Percentiles rank a stretch among this genome's conserved stretches.
Evolutionary conservation across 2,888 invertebrate genomes (phyloP).

Genomic region (Athrips mouffetella): DNA sequence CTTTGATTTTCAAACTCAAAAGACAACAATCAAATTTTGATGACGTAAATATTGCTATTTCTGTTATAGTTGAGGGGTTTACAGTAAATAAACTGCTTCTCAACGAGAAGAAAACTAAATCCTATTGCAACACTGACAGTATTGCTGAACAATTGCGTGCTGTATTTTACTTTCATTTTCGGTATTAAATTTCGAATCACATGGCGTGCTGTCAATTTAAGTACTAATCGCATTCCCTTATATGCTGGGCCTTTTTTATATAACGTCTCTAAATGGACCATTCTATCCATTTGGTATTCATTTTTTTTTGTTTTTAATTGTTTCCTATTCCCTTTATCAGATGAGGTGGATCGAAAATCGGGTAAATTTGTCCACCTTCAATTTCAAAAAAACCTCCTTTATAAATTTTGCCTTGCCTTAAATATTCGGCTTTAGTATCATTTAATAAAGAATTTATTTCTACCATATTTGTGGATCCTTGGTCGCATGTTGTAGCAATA

Average conservation of each 20-base stretch:
- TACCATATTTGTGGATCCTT: conserved; percentile 16
- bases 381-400: conserved; percentile 12
- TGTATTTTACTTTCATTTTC: conserved; percentile 23
- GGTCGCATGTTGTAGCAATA: conserved; percentile 15
- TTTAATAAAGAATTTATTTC: conserved; percentile 16
- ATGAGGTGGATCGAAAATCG: conserved; percentile 17
- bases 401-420: conserved; percentile 8
- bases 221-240: conserved; percentile 15
- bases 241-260: too few species aligned
- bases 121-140: conserved; percentile 20
- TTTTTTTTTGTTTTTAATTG: conserved; percentile 18
- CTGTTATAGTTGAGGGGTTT: not conserved
- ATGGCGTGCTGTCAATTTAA: conserved; percentile 20
- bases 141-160: conserved; percentile 23
- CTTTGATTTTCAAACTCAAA: too few species aligned
- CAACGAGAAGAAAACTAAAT: too few species aligned
- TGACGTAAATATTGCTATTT: not conserved
- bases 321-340: conserved; percentile 20
- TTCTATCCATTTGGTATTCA: conserved; percentile 14
- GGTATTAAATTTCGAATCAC: conserved; percentile 20
- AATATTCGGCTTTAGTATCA: conserved; percentile 11
- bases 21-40: too few species aligned
- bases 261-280: conserved; percentile 15
- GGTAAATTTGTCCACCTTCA: conserved; percentile 11
- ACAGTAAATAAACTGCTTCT: too few species aligned